A percentile compares a stretch with the other conserved stretches of the same genome.
Conservation (phyloP, 64 coral and sea anemone genomes). For the Dendrophyllia cribrosa region DNA sequence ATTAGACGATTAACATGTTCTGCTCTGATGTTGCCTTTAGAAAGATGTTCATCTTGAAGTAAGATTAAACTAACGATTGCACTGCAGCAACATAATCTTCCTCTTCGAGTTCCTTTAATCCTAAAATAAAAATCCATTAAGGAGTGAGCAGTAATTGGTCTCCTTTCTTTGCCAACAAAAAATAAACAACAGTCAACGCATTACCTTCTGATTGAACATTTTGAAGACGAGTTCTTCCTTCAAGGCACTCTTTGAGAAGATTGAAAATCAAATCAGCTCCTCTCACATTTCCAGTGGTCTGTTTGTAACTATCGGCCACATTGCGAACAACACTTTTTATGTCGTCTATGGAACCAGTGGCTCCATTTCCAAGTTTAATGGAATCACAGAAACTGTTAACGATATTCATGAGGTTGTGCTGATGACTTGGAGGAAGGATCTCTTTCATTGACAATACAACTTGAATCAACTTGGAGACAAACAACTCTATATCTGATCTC, state of each 20-base stretch:
- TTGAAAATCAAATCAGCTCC: constrained; percentile 20
- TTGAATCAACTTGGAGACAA: constrained; percentile 39
- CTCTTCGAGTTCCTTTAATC: too few relatives aligned
- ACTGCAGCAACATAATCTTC: too few relatives aligned
- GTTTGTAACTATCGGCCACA: background rate
- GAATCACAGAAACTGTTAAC: background rate
- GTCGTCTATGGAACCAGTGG: background rate
- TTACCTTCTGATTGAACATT: background rate
- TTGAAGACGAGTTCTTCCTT: background rate
- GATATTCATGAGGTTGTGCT: background rate
- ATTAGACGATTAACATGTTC: too few relatives aligned
- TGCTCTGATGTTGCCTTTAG: too few relatives aligned
- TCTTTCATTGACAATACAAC: constrained; percentile 44
- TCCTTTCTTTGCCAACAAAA: too few relatives aligned
- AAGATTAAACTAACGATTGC: too few relatives aligned
- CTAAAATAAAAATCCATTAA: too few relatives aligned
- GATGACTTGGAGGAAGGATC: background rate
- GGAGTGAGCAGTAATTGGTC: too few relatives aligned
- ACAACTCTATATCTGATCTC: constrained; percentile 7
- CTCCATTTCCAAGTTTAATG: background rate
- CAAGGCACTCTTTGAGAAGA: constrained; percentile 11
- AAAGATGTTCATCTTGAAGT: too few relatives aligned
- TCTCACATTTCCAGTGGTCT: background rate
- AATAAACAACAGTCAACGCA: too few relatives aligned
- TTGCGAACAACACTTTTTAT: background rate